Evolutionary conservation across 2,888 invertebrate genomes (phyloP), one percentile per base, ranked within the genome.

Genomic region (Conchocele bisecta): DNA sequence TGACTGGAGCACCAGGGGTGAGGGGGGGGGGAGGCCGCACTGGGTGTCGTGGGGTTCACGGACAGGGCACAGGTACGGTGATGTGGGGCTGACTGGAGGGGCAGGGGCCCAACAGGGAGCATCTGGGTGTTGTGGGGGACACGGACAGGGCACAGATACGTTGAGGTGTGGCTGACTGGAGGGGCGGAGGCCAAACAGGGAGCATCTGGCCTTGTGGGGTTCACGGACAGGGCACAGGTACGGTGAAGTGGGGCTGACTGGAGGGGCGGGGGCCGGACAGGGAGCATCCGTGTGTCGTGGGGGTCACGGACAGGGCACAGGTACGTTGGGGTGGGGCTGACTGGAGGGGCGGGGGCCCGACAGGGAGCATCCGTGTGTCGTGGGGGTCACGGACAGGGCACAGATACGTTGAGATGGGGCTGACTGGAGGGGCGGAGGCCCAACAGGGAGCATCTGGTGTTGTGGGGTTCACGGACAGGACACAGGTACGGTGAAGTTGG

Each of bases 221-320:
- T 29, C 59, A 31, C 15, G 72, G 61, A 3, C 33, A 60, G 20
- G 33, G 61, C 6, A 33, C 48, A 58, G 69, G 77, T 80, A 66
- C 56, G n/a, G n/a, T n/a, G n/a, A n/a, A n/a, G n/a, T n/a, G n/a
- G n/a, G n/a, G n/a, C n/a, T n/a, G n/a, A n/a, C n/a, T n/a, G n/a
- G n/a, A n/a, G n/a, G n/a, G n/a, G n/a, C n/a, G n/a, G n/a, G n/a
- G n/a, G n/a, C n/a, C n/a, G n/a, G n/a, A n/a, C n/a, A n/a, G n/a
- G n/a, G n/a, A n/a, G 84, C 83, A 22, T 77, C 75, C 56, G 85
- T 82, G 42, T 84, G 84, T 20, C 56, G 75, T 53, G 84, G 85
- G 20, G 80, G 75, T 29, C 59, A 31, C 15, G 72, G 61, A 3
- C 33, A 60, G 20, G 33, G 61, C 6, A 33, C 48, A 58, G 69